Percentiles rank a stretch among this genome's conserved stretches.
phyloP scores from a whole-genome alignment of 30 jellyfish, hydroid and myxozoan species.

The Hydractinia echinata region DNA sequence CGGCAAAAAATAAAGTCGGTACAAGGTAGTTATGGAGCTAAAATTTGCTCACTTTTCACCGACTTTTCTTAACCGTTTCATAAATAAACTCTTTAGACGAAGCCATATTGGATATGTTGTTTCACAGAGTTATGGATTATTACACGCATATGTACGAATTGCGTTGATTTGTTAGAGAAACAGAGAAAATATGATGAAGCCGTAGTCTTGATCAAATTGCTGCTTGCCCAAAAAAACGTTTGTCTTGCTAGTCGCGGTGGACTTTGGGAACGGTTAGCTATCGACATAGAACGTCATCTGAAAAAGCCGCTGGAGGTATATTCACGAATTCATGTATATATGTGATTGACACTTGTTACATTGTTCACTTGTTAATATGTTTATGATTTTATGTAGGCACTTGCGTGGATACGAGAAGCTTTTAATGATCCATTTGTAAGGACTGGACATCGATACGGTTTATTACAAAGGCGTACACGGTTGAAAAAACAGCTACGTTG shows the following conservation, averaged over 20 bases:
- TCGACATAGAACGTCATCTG: conserved; percentile 60
- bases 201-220: conserved; percentile 31
- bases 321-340: not conserved
- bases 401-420: conserved; percentile 51
- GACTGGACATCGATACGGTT: conserved; percentile 60
- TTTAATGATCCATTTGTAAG: conserved; percentile 69
- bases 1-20: too few relatives aligned
- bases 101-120: conserved; percentile 45
- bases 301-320: conserved; percentile 46
- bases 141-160: conserved; percentile 47
- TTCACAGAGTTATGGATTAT: conserved; percentile 55
- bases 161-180: conserved; percentile 63
- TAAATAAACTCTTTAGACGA: not conserved
- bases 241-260: conserved; percentile 54
- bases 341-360: not conserved
- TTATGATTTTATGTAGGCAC: conserved; percentile 32
- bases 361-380: not conserved
- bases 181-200: conserved; percentile 49
- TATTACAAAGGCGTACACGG: conserved; percentile 53
- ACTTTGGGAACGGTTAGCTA: conserved; percentile 69
- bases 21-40: too few relatives aligned
- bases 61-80: not conserved
- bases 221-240: conserved; percentile 45
- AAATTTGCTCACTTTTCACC: too few relatives aligned
- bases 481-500: conserved; percentile 35